Base-by-base conservation (phyloP, 2,888 invertebrate genomes). In the Archaeoteleia sp. region DNA sequence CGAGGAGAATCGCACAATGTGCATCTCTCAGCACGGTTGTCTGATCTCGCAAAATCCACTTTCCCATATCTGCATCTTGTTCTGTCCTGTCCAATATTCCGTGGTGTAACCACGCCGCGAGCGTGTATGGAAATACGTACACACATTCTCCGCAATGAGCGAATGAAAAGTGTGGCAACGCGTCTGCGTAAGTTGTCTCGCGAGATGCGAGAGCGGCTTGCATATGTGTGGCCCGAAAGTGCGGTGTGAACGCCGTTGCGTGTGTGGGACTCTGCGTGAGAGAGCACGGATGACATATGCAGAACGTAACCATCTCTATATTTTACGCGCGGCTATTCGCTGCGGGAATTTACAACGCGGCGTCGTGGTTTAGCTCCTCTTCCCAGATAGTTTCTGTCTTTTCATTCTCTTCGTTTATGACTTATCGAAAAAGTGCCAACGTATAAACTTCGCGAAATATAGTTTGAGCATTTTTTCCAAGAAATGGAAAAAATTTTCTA, bases 281-380 rank as follows among this genome's bases (percentile, higher is more conserved):
- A 80, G 78, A 77, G 75, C 80, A 75, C 66, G 78, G 78, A 83
- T 79, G 83, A 82, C 83, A 83, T 83, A 83, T 83, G 83, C 83
- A 82, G 77, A 83, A 78, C 77, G 75, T 76, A 76, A 77, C 80
- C 78, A 78, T 77, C 80, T 78, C 80, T 76, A 78, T 82, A 83
- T 83, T 83, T 83, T 79, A 82, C 81, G 67, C 71, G 73, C 70
- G 74, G 78, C 79, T 78, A 80, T 81, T 81, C 79, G 77, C n/a
- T 72, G 70, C 71, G 74, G 72, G 74, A 83, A 83, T 83, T 83
- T 83, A 83, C 76, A 79, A 74, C 74, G 73, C 71, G 46, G 60
- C 68, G 72, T 71, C 71, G 74, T 74, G 68, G 72, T 60, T 73
- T 71, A 61, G 71, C 73, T 70, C 67, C 72, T 70, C 74, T 71